Evolutionary conservation across 2,888 invertebrate genomes (phyloP), one percentile per base, ranked within the genome.

Genomic region (Oligia fasciuncula): DNA sequence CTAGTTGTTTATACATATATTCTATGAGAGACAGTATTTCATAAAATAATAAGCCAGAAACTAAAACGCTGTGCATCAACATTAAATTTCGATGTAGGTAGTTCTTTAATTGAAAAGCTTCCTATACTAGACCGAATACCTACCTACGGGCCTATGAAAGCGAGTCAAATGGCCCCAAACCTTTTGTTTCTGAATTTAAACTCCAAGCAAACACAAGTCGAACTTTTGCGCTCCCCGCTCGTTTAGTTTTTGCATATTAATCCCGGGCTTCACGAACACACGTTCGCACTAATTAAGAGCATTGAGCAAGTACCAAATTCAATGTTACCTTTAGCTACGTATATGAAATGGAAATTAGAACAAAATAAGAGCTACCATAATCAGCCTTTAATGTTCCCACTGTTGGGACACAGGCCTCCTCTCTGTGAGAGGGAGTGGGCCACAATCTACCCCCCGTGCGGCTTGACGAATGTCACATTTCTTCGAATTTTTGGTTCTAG

Each of bases 191-290:
- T 19, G 40, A 72, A 72, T 84, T 85, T 62, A 66, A 66, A 72
- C 66, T 74, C 13, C 46, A 35, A 63, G 40, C 73, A 72, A 84
- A 73, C 71, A 63, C 63, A 14, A 81, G 23, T 19, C 9, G 23
- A 74, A 81, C 57, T 71, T 66, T 81, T 81, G 62, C 46, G n/a
- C 19, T 57, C 43, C 40, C 49, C 19, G n/a, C 40, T 23, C 51
- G 54, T 75, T 85, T 81, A 77, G 67, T 73, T 77, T 67, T 57
- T 68, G 71, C 57, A 72, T 63, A 71, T 84, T 65, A 76, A 79
- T 77, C 43, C 46, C 65, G 17, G n/a, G 43, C 71, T 74, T 40
- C 23, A 68, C 49, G 23, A 73, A 76, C 70, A 83, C 70, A 77
- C 67, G 46, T 65, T 49, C 35, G n/a, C n/a, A 77, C 71, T 84